phyloP scores from a whole-genome alignment of 2,888 invertebrate species.

The Polia nebulosa region DNA sequence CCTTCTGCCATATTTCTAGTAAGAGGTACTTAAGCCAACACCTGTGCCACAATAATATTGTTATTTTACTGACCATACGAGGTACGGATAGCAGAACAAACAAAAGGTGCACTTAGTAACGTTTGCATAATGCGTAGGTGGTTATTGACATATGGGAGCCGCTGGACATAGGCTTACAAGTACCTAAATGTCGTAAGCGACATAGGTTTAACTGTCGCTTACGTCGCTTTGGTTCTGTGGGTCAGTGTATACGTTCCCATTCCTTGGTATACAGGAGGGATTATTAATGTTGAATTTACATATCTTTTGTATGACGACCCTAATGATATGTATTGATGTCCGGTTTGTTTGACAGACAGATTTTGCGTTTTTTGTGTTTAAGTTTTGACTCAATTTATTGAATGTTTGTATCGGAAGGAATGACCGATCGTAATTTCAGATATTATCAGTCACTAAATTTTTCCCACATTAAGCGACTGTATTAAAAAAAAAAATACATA shows the following conservation, averaged over 20 bases:
- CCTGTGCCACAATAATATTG: slow-evolving; percentile 57
- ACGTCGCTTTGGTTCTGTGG: neutral
- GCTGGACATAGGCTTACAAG: slow-evolving; percentile 19
- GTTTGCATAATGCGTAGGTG: slow-evolving; percentile 65
- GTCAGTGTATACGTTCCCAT: slow-evolving; percentile 7
- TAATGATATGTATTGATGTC: neutral
- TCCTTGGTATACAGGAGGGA: slow-evolving; percentile 32
- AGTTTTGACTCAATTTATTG: neutral
- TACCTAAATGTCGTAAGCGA: slow-evolving; percentile 20
- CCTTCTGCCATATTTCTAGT: slow-evolving; percentile 40
- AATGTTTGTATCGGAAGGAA: neutral
- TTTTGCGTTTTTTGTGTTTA: neutral
- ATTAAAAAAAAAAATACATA: neutral
- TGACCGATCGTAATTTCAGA: neutral
- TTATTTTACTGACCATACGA: slow-evolving; percentile 56
- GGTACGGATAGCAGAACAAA: slow-evolving; percentile 47
- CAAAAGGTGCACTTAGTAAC: slow-evolving; percentile 58
- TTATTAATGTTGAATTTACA: slow-evolving; percentile 17
- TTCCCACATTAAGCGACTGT: slow-evolving; percentile 22
- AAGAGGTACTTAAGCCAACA: slow-evolving; percentile 56
- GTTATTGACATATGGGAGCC: slow-evolving; percentile 46
- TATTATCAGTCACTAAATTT: slow-evolving; percentile 5
- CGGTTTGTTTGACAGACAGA: neutral
- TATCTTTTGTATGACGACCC: neutral
- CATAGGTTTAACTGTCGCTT: slow-evolving; percentile 1